Conservation (phyloP, 2,797 vertebrate species). For the Sciaenops ocellatus region DNA sequence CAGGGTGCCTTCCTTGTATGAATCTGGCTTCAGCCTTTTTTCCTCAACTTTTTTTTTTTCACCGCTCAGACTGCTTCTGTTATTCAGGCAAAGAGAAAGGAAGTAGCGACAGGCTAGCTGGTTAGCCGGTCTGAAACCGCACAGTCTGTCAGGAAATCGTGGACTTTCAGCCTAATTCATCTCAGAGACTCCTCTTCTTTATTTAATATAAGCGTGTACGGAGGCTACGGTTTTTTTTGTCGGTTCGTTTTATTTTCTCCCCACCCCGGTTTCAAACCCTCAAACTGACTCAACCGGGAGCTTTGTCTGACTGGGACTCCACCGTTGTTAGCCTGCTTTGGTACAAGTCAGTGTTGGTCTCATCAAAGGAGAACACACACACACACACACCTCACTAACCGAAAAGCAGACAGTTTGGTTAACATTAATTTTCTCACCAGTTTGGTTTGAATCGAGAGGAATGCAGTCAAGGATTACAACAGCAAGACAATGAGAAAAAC, state of each 20-base stretch:
- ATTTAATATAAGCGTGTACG: constrained; percentile 8
- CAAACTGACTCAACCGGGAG: constrained; percentile 50
- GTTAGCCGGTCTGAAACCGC: constrained; percentile 70
- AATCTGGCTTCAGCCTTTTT: constrained; percentile 74
- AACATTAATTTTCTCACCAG: constrained; percentile 1
- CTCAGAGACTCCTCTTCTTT: constrained; percentile 9
- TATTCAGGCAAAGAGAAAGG: constrained; percentile 77
- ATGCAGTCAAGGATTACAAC: constrained; percentile 65
- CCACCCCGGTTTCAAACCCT: constrained; percentile 38
- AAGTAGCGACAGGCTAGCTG: constrained; percentile 82
- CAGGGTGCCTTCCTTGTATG: constrained; percentile 69
- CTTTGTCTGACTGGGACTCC: constrained; percentile 67
- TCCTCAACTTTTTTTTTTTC: constrained; percentile 77
- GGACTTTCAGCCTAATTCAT: constrained; percentile 9
- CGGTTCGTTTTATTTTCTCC: constrained; percentile 11
- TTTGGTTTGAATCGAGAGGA: constrained; percentile 39
- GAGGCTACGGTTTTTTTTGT: constrained; percentile 14
- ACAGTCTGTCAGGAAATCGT: constrained; percentile 22
- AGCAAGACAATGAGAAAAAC: constrained; percentile 72
- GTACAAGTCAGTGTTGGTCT: constrained; percentile 25
- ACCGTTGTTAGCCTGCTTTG: constrained; percentile 49
- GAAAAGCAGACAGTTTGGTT: constrained; percentile 19
- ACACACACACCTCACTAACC: neutral
- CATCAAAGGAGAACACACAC: neutral
- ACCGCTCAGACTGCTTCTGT: constrained; percentile 62